Conservation (phyloP, 2,888 invertebrate species). For the Odontomyia ornata region DNA sequence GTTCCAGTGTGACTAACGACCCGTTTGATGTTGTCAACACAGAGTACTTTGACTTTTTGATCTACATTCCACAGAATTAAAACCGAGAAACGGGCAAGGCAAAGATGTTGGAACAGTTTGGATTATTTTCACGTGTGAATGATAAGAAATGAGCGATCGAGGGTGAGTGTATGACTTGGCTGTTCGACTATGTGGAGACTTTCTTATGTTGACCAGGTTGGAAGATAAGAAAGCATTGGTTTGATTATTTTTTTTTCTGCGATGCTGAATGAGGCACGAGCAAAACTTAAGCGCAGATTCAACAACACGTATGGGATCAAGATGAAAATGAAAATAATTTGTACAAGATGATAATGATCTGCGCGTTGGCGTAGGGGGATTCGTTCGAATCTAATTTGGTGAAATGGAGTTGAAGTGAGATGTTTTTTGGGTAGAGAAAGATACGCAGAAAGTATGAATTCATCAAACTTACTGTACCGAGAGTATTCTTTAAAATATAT, state of each 20-base stretch:
- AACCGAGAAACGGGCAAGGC: conserved; percentile 5
- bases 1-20: conserved; percentile 43
- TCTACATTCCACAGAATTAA: conserved; percentile 41
- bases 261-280: background rate
- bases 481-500: too few species aligned
- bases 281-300: background rate
- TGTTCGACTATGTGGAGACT: background rate
- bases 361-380: background rate
- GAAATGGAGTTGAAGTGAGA: too few species aligned
- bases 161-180: background rate
- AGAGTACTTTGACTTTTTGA: conserved; percentile 45
- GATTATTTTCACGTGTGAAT: conserved; percentile 42
- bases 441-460: too few species aligned
- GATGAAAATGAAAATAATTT: conserved; percentile 31
- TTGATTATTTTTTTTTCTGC: background rate
- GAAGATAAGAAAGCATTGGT: background rate
- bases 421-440: too few species aligned
- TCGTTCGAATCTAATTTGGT: too few species aligned
- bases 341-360: background rate
- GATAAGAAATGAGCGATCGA: conserved; percentile 11
- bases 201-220: background rate
- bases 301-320: background rate
- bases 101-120: background rate
- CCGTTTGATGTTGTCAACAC: conserved; percentile 41
- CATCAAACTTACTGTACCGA: too few species aligned